Evolutionary conservation across 2,797 vertebrate species (phyloP).

Genomic region (Pristis pectinata): DNA sequence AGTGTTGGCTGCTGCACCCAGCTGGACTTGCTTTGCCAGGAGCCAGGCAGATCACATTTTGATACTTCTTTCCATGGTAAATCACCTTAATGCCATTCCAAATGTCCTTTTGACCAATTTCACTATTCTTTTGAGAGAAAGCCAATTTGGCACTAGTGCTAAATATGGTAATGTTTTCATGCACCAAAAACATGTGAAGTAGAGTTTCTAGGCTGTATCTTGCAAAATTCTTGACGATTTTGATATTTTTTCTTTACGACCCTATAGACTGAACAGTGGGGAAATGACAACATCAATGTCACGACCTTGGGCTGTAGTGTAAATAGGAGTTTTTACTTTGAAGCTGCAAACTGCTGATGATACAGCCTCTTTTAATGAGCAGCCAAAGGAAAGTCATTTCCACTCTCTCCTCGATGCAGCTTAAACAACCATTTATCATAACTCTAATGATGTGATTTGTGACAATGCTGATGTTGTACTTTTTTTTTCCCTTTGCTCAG

Average conservation of each 20-base stretch:
- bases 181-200: no score
- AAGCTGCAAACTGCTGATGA: conserved; percentile 3
- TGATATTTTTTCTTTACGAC: not conserved
- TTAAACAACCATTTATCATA: conserved; percentile 34
- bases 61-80: no score
- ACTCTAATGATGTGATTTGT: conserved; percentile 24
- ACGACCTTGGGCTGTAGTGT: conserved; percentile 23
- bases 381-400: conserved; percentile 18
- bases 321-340: not conserved
- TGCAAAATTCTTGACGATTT: not conserved
- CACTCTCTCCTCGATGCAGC: not conserved
- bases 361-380: conserved; percentile 32
- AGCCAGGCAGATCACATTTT: no score
- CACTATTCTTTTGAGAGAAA: no score
- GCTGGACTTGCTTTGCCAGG: no score
- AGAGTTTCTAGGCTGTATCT: not conserved
- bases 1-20: no score
- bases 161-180: no score
- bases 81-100: no score
- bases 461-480: conserved; percentile 30
- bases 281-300: not conserved
- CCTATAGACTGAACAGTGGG: not conserved
- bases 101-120: no score
- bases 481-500: conserved; percentile 14
- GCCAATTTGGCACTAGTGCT: no score